Conservation (phyloP, 2,113 vertebrate species). For the Centrocercus urophasianus region DNA sequence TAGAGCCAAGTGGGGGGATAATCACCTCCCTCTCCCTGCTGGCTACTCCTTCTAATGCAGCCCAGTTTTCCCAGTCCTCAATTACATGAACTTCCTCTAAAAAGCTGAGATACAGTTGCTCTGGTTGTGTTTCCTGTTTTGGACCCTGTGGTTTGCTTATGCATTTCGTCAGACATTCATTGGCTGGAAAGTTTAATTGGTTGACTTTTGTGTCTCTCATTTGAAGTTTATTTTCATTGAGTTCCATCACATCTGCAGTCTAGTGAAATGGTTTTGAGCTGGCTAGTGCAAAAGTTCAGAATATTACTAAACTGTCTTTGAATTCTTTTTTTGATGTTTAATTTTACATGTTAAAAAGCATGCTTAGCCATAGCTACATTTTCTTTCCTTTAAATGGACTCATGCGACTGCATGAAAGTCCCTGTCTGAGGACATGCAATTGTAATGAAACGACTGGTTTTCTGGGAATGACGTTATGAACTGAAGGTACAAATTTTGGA, state of each 20-base stretch:
- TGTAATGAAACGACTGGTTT: neutral
- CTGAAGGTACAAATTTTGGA: neutral
- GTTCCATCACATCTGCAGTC: neutral
- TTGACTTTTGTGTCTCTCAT: neutral
- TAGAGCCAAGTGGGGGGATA: neutral
- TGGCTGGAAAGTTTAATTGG: neutral
- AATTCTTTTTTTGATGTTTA: neutral
- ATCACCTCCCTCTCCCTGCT: too few species aligned
- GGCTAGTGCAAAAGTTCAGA: neutral
- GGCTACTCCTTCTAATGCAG: too few species aligned
- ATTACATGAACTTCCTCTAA: neutral
- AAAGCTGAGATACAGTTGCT: neutral
- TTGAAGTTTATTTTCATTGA: neutral
- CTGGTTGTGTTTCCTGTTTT: neutral
- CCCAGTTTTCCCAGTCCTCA: neutral
- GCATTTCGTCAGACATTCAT: neutral
- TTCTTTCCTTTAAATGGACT: neutral
- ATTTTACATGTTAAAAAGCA: neutral
- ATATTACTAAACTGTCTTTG: neutral
- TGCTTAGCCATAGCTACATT: neutral
- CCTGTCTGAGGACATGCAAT: neutral
- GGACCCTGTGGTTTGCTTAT: neutral
- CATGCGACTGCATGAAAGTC: neutral
- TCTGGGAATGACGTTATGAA: neutral
- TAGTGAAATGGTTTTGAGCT: neutral